Evolutionary conservation across 2,113 vertebrate genomes (phyloP), one percentile per base, ranked within the genome.

Genomic region (Pygoscelis adeliae): DNA sequence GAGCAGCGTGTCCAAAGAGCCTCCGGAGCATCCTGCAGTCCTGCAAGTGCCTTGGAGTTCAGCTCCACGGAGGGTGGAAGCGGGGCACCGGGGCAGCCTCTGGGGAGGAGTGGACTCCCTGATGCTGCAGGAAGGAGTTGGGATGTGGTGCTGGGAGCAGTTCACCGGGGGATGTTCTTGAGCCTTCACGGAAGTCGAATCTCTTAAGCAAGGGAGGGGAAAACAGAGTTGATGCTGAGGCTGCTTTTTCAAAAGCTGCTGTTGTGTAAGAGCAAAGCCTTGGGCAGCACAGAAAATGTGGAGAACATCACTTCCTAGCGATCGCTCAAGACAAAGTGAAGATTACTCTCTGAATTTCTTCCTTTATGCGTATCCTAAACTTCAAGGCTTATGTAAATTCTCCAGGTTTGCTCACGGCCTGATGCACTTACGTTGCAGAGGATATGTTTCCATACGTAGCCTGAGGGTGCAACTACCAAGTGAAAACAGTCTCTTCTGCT

Each of bases 381-480:
- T 94, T 82, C 78, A 74, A 82, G 95, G 82, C 47, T 76, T 36
- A 65, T 95, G 88, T 30, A 93, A 96, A 96, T 92, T 29, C 26
- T 23, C 32, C 88, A 10, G 61, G 17, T 79, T 88, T 89, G 85
- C 90, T 58, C 46, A 10, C 4, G 62, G 84, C 85, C 85, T 1
- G 25, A 22, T 50, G 85, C 66, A 2, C 84, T 34, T 17, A 2
- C 0, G 8, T 58, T 62, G 61, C 81, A 46, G 86, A 82, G 47
- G 86, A 61, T 49, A 1, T 7, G 42, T 82, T 77, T 19, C 42
- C 47, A 10, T 14, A 2, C 0, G 0, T 36, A 83, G 79, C 96
- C 95, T 7, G 3, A 71, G 85, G 92, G 44, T 52, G 74, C 88
- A 47, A 8, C 73, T 74, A 26, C 59, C 32, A 14, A 18, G 2